Conservation (phyloP, 2,113 vertebrate species). For the Aptenodytes forsteri region DNA sequence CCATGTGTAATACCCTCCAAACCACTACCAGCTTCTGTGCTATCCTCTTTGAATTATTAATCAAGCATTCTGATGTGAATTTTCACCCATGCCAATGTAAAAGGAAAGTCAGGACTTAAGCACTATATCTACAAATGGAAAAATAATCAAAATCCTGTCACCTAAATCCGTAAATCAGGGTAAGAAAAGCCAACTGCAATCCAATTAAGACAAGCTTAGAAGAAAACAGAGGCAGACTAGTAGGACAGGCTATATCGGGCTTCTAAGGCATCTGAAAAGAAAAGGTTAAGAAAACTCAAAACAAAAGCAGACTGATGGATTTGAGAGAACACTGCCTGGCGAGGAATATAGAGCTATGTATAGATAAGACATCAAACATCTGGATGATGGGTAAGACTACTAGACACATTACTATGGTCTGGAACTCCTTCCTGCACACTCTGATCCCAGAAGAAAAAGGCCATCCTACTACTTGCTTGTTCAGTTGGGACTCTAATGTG, state of each 20-base stretch:
- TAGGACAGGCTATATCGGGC: background rate
- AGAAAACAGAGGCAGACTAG: background rate
- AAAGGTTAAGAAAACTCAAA: background rate
- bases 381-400: background rate
- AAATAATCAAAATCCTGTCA: background rate
- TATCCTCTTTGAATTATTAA: background rate
- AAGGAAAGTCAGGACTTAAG: background rate
- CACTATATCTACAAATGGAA: background rate
- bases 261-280: background rate
- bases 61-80: background rate
- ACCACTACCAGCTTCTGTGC: background rate
- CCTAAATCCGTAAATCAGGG: background rate
- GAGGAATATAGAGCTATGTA: fast-evolving
- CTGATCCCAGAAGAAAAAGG: background rate
- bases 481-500: background rate
- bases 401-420: background rate
- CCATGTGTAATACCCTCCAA: background rate
- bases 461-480: background rate
- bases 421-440: background rate
- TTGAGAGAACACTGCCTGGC: background rate
- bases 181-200: slow-evolving; percentile 5
- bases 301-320: background rate
- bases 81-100: background rate
- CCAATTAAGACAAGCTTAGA: slow-evolving; percentile 12
- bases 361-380: background rate